phyloP scores from a whole-genome alignment of 2,888 invertebrate species.

The Colletes collaris region DNA sequence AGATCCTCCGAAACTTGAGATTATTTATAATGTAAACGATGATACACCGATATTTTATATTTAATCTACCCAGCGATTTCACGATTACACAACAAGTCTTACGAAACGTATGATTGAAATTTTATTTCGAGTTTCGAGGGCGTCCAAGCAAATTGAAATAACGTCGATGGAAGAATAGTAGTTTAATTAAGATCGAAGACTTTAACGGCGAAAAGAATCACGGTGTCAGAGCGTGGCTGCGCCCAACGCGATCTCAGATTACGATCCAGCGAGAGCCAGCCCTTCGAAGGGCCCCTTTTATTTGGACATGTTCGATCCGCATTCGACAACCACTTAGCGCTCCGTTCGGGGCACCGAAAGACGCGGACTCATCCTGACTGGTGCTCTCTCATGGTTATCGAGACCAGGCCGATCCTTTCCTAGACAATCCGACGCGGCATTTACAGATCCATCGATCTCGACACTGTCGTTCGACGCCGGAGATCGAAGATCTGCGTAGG shows the following conservation, averaged over 20 bases:
- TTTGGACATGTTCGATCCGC: conserved; percentile 61
- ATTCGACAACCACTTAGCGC: conserved; percentile 70
- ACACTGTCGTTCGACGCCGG: conserved; percentile 53
- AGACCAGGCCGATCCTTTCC: conserved; percentile 56
- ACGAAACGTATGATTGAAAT: too few relatives aligned
- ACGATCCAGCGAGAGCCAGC: conserved; percentile 31
- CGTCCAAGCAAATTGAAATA: too few relatives aligned
- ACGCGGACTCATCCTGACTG: conserved; percentile 70
- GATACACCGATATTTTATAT: too few relatives aligned
- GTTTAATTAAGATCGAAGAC: conserved; percentile 36
- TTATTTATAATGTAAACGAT: too few relatives aligned
- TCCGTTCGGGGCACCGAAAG: conserved; percentile 51
- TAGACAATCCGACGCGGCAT: conserved; percentile 71
- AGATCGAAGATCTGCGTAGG: conserved; percentile 55
- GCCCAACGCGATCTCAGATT: conserved; percentile 23
- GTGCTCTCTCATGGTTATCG: conserved; percentile 56
- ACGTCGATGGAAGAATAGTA: neutral
- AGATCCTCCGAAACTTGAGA: too few relatives aligned
- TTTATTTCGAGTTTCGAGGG: too few relatives aligned
- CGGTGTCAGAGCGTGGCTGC: conserved; percentile 3
- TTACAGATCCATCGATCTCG: conserved; percentile 71
- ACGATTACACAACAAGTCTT: too few relatives aligned
- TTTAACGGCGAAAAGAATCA: conserved; percentile 4
- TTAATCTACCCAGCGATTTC: too few relatives aligned
- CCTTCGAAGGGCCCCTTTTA: conserved; percentile 41